phyloP scores from a whole-genome alignment of 2,113 vertebrate genomes.

The Plotosus lineatus region DNA sequence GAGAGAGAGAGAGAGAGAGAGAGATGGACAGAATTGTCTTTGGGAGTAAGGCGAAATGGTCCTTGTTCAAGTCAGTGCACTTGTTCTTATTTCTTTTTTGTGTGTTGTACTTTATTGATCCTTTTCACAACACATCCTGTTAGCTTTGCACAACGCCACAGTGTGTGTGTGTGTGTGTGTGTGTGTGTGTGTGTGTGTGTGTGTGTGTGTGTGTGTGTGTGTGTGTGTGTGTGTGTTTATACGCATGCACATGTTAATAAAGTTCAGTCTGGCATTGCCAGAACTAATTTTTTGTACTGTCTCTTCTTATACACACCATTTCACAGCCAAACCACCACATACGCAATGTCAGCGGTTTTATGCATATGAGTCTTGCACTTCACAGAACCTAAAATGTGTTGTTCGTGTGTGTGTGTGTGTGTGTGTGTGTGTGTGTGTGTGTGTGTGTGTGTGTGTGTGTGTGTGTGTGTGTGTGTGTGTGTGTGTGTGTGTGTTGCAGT shows the following conservation, averaged over 20 bases:
- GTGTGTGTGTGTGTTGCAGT: constrained; percentile 67
- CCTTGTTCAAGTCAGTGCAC: constrained; percentile 39
- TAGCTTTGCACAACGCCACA: neutral
- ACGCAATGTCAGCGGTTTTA: neutral
- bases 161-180: neutral
- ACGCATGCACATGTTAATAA: neutral
- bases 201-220: neutral
- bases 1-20: constrained; percentile 32
- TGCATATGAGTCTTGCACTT: neutral
- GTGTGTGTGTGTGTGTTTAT: neutral
- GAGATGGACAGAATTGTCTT: constrained; percentile 52
- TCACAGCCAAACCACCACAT: neutral
- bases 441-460: neutral
- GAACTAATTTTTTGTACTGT: neutral
- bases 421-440: constrained; percentile 6
- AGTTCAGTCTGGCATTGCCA: constrained; percentile 7
- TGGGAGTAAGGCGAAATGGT: constrained; percentile 41
- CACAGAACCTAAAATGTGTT: neutral
- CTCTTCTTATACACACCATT: neutral
- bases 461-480: constrained; percentile 20
- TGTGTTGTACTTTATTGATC: constrained; percentile 1
- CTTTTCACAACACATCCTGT: neutral
- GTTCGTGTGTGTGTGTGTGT: neutral
- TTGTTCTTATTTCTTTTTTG: neutral
- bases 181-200: neutral